Evolutionary conservation across 2,797 vertebrate species (phyloP).

Genomic region (Cetoscarus ocellatus): DNA sequence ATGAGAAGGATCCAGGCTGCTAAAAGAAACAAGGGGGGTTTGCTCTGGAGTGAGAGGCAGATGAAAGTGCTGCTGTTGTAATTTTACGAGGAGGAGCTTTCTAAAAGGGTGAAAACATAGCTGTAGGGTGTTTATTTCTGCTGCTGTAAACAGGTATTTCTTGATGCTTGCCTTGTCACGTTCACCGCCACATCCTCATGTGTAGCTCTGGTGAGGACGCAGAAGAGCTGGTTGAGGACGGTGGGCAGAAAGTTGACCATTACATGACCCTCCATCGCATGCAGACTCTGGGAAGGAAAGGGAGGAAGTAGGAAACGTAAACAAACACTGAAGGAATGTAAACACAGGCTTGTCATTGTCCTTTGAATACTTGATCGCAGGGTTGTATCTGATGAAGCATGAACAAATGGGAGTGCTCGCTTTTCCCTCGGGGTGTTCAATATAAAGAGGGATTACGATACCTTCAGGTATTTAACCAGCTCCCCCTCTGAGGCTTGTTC

Average conservation of each 20-base stretch:
- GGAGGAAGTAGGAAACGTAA: not conserved
- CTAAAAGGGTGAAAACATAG: slow-evolving; percentile 5
- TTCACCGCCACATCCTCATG: slow-evolving; percentile 97
- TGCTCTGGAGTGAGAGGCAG: slow-evolving; percentile 2
- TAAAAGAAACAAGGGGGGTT: not conserved
- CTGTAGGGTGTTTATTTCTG: not conserved
- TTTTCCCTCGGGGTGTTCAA: not conserved
- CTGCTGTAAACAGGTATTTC: slow-evolving; percentile 10
- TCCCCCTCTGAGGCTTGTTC: slow-evolving; percentile 90
- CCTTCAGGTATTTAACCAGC: slow-evolving; percentile 98
- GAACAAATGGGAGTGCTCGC: slow-evolving; percentile 6
- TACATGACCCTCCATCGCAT: slow-evolving; percentile 96
- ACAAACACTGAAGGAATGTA: not conserved
- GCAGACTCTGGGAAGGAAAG: slow-evolving; percentile 87
- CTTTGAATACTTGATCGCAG: not conserved
- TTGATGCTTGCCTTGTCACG: slow-evolving; percentile 88
- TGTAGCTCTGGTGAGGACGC: slow-evolving; percentile 91
- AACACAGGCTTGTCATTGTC: not conserved
- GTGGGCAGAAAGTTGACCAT: slow-evolving; percentile 98
- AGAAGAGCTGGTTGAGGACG: slow-evolving; percentile 95
- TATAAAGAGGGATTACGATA: slow-evolving; percentile 55
- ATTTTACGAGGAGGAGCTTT: not conserved
- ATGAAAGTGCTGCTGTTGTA: slow-evolving; percentile 8
- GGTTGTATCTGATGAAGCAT: slow-evolving; percentile 8
- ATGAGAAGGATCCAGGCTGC: slow-evolving; percentile 19